Base-by-base conservation (phyloP, 1,140 invertebrate genomes). In the Antheraea pernyi region DNA sequence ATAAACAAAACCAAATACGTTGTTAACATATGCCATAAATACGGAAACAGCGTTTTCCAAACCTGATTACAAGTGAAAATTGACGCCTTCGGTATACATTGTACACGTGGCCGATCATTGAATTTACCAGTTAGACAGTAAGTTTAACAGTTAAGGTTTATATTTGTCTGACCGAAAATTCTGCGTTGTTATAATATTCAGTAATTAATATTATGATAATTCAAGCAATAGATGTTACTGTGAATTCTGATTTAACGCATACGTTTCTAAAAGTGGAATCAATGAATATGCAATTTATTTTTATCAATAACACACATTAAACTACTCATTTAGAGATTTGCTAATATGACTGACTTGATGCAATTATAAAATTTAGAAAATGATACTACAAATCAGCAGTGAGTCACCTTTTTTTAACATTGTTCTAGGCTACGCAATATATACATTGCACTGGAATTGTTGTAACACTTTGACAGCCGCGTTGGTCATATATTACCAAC, bases 11-110 rank as follows among this genome's bases (percentile, higher is more conserved):
- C 46, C 13, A 53, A 53, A 53, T 53, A 53, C 46, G 13, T n/a
- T n/a, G 22, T 53, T 53, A 53, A n/a, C 46, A 53, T 53, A 53
- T 53, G 46, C 16, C 46, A 53, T 53, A 53, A 53, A 53, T n/a
- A 53, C 16, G 46, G 46, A 9, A 53, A 53, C 46, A n/a, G 46
- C 46, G 46, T 53, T 53, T 53, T 53, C 46, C 46, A n/a, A 53
- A n/a, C 46, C 46, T n/a, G 46, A 53, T 53, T 53, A 53, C 5
- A 53, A 53, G 46, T 53, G 46, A 53, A 53, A 53, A 53, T 53
- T 53, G 46, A 53, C 46, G 46, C 46, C 46, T 16, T 13, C 16
- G 46, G 16, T 11, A 53, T 6, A 53, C 46, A 53, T 53, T 53
- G 46, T 53, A 53, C 46, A 53, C 46, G 46, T 53, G 46, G 22